phyloP scores from a whole-genome alignment of 2,113 vertebrate species.

The Amazona guildingii region DNA sequence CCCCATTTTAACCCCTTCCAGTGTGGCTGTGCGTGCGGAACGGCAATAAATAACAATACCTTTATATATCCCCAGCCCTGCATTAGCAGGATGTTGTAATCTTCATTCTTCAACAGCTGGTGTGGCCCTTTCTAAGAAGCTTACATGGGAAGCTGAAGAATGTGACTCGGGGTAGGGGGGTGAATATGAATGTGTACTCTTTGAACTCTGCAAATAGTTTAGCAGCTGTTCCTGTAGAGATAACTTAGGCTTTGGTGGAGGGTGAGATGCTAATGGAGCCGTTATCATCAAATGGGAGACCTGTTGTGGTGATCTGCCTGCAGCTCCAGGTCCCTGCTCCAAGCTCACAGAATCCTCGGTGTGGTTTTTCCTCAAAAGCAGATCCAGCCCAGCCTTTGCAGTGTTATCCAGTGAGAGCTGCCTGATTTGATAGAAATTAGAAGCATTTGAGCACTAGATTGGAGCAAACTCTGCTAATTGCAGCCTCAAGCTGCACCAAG shows the following conservation, averaged over 20 bases:
- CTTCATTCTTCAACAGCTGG: constrained; percentile 65
- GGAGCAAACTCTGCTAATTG: not conserved
- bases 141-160: constrained; percentile 58
- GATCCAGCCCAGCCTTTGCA: not conserved
- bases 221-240: constrained; percentile 66
- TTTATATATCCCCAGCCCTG: not conserved
- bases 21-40: not conserved
- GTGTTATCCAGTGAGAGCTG: not conserved
- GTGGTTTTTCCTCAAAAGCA: not conserved
- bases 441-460: not conserved
- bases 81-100: constrained; percentile 25
- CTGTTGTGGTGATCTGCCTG: not conserved
- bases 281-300: constrained; percentile 9
- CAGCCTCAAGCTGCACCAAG: not conserved
- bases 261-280: constrained; percentile 62
- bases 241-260: constrained; percentile 30
- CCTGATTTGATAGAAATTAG: not conserved
- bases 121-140: constrained; percentile 52
- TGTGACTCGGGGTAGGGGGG: not conserved
- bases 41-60: not conserved
- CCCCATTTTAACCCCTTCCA: constrained; percentile 78
- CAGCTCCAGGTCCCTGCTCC: not conserved
- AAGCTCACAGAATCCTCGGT: not conserved
- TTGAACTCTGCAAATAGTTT: constrained; percentile 70
- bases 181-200: constrained; percentile 12